These are phyloP conservation scores for Caenorhabditis macrosperma DNA, from an alignment of 2,888 invertebrate species.

Conservation along the genomic window DNA sequence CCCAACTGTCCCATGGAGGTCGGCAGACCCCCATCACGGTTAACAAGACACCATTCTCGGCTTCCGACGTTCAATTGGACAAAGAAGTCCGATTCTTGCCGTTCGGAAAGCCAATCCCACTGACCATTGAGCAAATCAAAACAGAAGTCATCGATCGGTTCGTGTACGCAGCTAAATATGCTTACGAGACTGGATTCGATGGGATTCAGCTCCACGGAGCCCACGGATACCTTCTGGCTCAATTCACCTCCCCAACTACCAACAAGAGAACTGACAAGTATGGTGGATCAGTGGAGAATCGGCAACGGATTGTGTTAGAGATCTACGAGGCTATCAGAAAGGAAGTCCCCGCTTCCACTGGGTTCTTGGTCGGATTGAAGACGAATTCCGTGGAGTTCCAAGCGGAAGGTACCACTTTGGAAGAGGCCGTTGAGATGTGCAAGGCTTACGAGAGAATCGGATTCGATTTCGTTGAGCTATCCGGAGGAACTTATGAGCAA, in stretches of 20 bases:
- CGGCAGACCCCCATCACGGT: constrained; percentile 71
- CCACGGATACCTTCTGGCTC: constrained; percentile 71
- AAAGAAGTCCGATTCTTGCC: constrained; percentile 46
- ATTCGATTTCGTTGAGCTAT: constrained; percentile 74
- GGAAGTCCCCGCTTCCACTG: constrained; percentile 65
- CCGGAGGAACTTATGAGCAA: constrained; percentile 74
- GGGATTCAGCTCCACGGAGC: constrained; percentile 72
- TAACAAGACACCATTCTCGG: constrained; percentile 67
- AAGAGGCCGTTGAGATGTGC: constrained; percentile 66
- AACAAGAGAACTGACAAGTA: constrained; percentile 68
- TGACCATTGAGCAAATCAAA: constrained; percentile 70
- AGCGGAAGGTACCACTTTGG: constrained; percentile 62
- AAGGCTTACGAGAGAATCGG: constrained; percentile 62
- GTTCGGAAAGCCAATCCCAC: constrained; percentile 69
- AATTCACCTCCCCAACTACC: constrained; percentile 69
- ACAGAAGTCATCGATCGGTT: constrained; percentile 70
- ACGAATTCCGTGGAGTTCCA: constrained; percentile 75
- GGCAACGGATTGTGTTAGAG: constrained; percentile 63
- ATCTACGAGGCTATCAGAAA: constrained; percentile 67
- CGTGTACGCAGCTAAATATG: constrained; percentile 62
- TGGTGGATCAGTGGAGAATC: constrained; percentile 66
- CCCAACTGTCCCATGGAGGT: constrained; percentile 64
- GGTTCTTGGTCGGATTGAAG: constrained; percentile 72
- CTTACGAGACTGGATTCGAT: constrained; percentile 67
- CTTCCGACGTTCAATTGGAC: constrained; percentile 66